Evolutionary conservation across 1,140 invertebrate genomes (phyloP).

Genomic region (Teleopsis dalmanni): DNA sequence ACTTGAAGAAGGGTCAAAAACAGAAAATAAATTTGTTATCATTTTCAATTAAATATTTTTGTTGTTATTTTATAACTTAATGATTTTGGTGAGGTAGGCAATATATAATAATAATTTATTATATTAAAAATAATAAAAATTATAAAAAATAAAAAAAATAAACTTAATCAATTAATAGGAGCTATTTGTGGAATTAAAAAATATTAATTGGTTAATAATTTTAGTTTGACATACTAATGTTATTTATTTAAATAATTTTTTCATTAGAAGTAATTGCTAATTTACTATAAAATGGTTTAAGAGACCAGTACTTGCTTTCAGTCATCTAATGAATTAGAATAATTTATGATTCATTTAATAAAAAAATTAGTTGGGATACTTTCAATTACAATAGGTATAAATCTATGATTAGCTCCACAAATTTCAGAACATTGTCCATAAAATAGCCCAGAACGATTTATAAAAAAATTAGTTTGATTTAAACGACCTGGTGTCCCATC

Average conservation of each 20-base stretch:
- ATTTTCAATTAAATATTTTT: too few relatives aligned
- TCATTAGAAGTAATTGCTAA: slow-evolving; percentile 51
- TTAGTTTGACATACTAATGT: too few relatives aligned
- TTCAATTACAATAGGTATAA: slow-evolving; percentile 67
- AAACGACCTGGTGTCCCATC: slow-evolving; percentile 60
- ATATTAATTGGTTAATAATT: slow-evolving; percentile 50
- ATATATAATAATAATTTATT: too few relatives aligned
- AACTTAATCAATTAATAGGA: slow-evolving; percentile 47
- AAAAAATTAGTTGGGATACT: slow-evolving; percentile 48
- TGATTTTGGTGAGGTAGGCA: too few relatives aligned
- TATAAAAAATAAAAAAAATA: slow-evolving; percentile 47
- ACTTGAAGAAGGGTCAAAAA: too few relatives aligned
- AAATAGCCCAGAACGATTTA: slow-evolving; percentile 53
- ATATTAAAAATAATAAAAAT: slow-evolving; percentile 33
- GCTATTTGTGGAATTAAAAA: slow-evolving; percentile 52
- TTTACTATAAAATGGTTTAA: slow-evolving; percentile 48
- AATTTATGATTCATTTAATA: slow-evolving; percentile 49
- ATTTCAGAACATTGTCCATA: slow-evolving; percentile 70
- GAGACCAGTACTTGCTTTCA: slow-evolving; percentile 53
- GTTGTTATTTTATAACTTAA: too few relatives aligned
- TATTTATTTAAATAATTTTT: slow-evolving; percentile 51
- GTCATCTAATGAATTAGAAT: slow-evolving; percentile 45
- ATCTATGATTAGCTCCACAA: slow-evolving; percentile 65
- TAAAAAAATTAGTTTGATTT: slow-evolving; percentile 54
- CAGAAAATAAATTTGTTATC: too few relatives aligned